phyloP scores from a whole-genome alignment of 2,888 invertebrate genomes.

The Noctua janthina region DNA sequence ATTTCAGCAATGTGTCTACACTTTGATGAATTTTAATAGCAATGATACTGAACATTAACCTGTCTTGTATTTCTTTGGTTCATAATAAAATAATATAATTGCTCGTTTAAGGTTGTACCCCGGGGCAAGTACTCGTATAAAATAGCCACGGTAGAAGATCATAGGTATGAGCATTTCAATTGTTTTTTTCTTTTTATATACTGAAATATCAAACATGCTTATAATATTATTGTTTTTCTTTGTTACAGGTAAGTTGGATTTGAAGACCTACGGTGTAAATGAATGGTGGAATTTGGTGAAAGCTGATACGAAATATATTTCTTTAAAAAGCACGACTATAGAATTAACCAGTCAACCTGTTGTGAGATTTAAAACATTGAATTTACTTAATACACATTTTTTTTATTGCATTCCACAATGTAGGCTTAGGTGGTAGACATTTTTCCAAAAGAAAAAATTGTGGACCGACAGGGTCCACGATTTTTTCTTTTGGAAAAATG shows the following conservation, averaged over 20 bases:
- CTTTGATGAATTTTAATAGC: not conserved
- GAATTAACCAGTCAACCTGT: too few species aligned
- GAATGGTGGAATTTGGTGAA: not conserved
- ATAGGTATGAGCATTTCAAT: not conserved
- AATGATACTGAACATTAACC: not conserved
- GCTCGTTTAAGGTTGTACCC: not conserved
- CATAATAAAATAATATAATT: not conserved
- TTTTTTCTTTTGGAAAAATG: too few species aligned
- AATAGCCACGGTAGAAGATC: not conserved
- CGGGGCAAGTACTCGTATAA: not conserved
- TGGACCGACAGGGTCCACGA: too few species aligned
- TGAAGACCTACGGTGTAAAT: not conserved
- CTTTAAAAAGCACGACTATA: not conserved
- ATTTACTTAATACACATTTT: too few species aligned
- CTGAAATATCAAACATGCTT: not conserved
- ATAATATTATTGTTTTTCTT: not conserved
- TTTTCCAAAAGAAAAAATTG: too few species aligned
- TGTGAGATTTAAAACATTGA: not conserved
- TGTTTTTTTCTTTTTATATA: not conserved
- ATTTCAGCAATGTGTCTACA: not conserved
- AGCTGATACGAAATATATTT: not conserved
- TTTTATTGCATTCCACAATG: too few species aligned
- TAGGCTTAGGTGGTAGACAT: too few species aligned
- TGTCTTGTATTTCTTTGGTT: not conserved
- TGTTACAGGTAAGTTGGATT: slow-evolving; percentile 38